Conservation (phyloP, 2,888 invertebrate species). For the Thecocarcelia acutangulata region DNA sequence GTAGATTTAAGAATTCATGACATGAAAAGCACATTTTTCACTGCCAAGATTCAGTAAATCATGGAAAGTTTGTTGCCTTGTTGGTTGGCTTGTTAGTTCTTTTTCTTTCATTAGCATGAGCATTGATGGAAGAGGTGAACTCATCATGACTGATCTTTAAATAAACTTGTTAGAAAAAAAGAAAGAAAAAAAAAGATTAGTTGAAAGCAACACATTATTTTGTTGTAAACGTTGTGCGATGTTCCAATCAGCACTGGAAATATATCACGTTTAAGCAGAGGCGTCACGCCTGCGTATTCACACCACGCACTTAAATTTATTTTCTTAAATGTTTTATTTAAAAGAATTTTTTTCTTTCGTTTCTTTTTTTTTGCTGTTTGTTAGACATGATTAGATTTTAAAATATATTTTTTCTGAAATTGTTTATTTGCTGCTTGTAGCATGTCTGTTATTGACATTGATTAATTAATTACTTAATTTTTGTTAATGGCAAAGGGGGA, state of each 20-base stretch:
- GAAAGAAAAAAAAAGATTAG: not conserved
- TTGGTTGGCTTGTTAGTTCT: not conserved
- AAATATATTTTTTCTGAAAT: constrained; percentile 49
- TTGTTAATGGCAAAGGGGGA: constrained; percentile 11
- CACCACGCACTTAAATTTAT: constrained; percentile 59
- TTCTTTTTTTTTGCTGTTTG: constrained; percentile 17
- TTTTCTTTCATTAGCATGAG: constrained; percentile 35
- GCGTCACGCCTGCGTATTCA: constrained; percentile 69
- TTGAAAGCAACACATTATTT: constrained; percentile 19
- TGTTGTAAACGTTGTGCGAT: constrained; percentile 24
- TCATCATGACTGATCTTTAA: constrained; percentile 72
- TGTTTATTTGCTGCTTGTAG: constrained; percentile 68
- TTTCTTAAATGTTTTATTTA: constrained; percentile 40
- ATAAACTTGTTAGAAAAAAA: constrained; percentile 39
- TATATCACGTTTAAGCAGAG: constrained; percentile 61
- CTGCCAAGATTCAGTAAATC: constrained; percentile 59
- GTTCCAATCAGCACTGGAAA: constrained; percentile 4
- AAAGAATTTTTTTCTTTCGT: not conserved
- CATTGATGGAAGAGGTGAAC: constrained; percentile 70
- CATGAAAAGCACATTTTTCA: constrained; percentile 71
- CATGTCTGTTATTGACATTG: constrained; percentile 68
- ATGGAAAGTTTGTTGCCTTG: constrained; percentile 37
- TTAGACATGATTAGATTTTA: constrained; percentile 57
- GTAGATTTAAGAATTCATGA: constrained; percentile 67
- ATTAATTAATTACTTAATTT: constrained; percentile 65